Base-by-base conservation (phyloP, 2,888 invertebrate genomes). In the Hirudinaria manillensis region DNA sequence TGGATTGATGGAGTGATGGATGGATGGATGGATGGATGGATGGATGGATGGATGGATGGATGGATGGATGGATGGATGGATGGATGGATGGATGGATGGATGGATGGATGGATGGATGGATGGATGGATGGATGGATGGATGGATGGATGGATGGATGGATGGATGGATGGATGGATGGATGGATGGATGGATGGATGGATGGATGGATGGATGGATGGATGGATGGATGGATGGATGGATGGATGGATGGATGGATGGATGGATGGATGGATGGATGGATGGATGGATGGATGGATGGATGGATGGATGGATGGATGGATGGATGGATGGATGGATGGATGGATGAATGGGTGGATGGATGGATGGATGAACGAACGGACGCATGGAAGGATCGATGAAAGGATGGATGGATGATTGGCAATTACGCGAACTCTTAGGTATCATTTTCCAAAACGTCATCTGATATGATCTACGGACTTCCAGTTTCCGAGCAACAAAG, bases 1-100 rank as follows among this genome's bases (percentile, higher is more conserved):
- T 72, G 72, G 53, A 56, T 72, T 53, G 53, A 56, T 72, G 72
- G 53, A 56, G 53, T 36, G 45, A 7, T 45, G 45, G 45, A 45
- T 45, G 45, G 13, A 7, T 45, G 45, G 45, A 45, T 45, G 45
- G 45, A 45, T 45, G 45, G 13, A 7, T 45, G 45, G 13, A 45
- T 45, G 45, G 13, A 45, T 45, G 45, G 45, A 7, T 45, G 45
- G 13, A 45, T 72, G 45, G 13, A 45, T 45, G 45, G 1, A 7
- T 45, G 3, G 45, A 45, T 45, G 10, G 16, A 45, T 7, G 45
- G 16, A 1, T 45, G 45, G 45, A 45, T n/a, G 55, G n/a, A 65
- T 73, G 1, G 34, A 13, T 56, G 45, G 16, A 45, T 45, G 10
- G 45, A 16, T 45, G 3, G 45, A 7, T 45, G 45, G 45, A 45